These are phyloP conservation scores for Aselliscus stoliczkanus DNA, from an alignment of 2,797 vertebrate genomes.

Conservation along the genomic window DNA sequence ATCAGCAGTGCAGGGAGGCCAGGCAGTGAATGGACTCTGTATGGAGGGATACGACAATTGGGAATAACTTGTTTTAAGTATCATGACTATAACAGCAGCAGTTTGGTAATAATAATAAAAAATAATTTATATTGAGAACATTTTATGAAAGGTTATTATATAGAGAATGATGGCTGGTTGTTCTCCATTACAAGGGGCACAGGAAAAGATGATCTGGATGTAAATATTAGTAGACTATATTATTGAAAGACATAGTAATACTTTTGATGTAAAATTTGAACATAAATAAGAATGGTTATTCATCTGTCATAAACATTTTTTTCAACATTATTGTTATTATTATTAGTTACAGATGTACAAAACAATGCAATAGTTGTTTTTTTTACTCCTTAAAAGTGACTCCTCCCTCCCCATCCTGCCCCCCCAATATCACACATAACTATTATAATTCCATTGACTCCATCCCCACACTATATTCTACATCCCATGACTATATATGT, in stretches of 20 bases:
- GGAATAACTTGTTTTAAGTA: constrained; percentile 45
- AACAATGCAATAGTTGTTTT: too few relatives aligned
- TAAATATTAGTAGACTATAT: constrained; percentile 17
- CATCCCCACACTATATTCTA: too few relatives aligned
- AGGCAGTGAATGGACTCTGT: not conserved
- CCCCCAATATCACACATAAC: too few relatives aligned
- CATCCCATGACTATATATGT: too few relatives aligned
- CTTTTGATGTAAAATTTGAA: not conserved
- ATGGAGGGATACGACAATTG: not conserved
- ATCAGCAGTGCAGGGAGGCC: constrained; percentile 37
- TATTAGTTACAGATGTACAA: too few relatives aligned
- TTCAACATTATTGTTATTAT: too few relatives aligned
- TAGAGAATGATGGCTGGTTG: not conserved
- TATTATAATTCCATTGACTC: too few relatives aligned
- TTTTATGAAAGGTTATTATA: constrained; percentile 53
- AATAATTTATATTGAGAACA: constrained; percentile 52
- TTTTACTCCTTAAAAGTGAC: too few relatives aligned
- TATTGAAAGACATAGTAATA: constrained; percentile 16
- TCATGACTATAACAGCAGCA: not conserved
- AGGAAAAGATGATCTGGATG: constrained; percentile 9
- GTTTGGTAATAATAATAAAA: constrained; percentile 50
- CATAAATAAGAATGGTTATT: not conserved
- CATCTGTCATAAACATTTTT: not conserved
- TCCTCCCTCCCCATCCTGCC: too few relatives aligned
- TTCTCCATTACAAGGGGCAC: constrained; percentile 18